Evolutionary conservation across 2,113 vertebrate species (phyloP), one percentile per base, ranked within the genome.

Genomic region (Poecilia latipinna): DNA sequence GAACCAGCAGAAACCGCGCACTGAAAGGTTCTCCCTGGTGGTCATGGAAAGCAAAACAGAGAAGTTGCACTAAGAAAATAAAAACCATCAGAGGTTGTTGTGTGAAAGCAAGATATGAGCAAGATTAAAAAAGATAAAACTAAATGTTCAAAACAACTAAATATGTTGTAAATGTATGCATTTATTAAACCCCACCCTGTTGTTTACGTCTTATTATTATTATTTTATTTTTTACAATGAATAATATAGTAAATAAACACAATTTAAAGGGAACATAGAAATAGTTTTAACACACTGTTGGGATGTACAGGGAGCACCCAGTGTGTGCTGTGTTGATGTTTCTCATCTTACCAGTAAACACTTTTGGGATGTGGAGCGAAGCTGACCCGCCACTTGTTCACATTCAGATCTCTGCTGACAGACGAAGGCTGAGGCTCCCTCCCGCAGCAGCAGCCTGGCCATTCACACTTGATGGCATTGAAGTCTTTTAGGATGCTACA

Each of bases 401-500:
- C 77, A 0, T 89, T 71, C 28, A 99, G 93, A 42, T 90, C 78
- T 54, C 29, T 83, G 76, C 96, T 96, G 12, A 88, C 78, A 35
- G 94, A 77, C 0, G 98, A 99, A 0, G 96, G 95, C 77, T 98
- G 96, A 8, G 94, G 95, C 8, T 94, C 92, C 0, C 89, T 90
- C 75, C 89, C 91, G 80, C 96, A 96, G 11, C 89, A 87, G 66
- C 94, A 95, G 42, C 88, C 39, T 19, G 39, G 42, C 24, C 82
- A 86, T 44, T 94, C 94, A 82, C 96, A 98, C 67, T 96, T 90
- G 32, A 97, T 93, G 12, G 96, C 96, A 0, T 98, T 97, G 92
- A 98, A 99, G 91, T 99, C 97, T 84, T 96, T 98, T 70, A 99
- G 93, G 83, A 99, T 94, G 70, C 97, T 99, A 76, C 74, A 26